phyloP scores from a whole-genome alignment of 1,140 invertebrate genomes.

The Aphaenogaster ashmeadi region DNA sequence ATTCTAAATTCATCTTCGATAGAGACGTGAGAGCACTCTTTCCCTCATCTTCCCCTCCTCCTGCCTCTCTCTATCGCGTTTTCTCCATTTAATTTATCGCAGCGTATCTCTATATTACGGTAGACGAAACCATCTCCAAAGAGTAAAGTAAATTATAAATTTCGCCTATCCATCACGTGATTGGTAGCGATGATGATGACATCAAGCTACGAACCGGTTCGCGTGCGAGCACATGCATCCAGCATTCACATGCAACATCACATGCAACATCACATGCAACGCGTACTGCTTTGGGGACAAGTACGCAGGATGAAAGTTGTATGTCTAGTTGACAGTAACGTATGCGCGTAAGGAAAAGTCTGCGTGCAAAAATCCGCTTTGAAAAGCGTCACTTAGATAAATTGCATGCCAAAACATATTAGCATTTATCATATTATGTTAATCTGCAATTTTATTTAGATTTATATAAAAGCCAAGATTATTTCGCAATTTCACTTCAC shows the following conservation, averaged over 20 bases:
- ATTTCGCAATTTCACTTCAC: background rate
- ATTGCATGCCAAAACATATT: background rate
- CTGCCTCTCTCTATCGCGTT: background rate
- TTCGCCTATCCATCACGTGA: background rate
- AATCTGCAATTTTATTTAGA: background rate
- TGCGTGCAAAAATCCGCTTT: background rate
- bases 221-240: conserved; percentile 3
- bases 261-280: conserved; percentile 32
- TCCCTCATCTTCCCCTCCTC: background rate
- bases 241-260: conserved; percentile 32
- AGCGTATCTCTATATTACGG: background rate
- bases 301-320: conserved; percentile 29
- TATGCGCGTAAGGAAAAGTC: background rate
- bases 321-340: conserved; percentile 2
- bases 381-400: background rate
- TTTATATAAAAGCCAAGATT: background rate
- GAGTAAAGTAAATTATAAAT: conserved; percentile 1
- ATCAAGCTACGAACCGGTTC: conserved; percentile 26
- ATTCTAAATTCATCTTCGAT: conserved; percentile 8
- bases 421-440: background rate
- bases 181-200: background rate
- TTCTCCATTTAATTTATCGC: background rate
- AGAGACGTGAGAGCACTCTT: background rate
- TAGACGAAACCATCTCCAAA: background rate
- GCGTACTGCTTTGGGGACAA: background rate